Evolutionary conservation across 2,797 vertebrate species (phyloP), one percentile per base, ranked within the genome.

Genomic region (Triplophysa bombifrons): DNA sequence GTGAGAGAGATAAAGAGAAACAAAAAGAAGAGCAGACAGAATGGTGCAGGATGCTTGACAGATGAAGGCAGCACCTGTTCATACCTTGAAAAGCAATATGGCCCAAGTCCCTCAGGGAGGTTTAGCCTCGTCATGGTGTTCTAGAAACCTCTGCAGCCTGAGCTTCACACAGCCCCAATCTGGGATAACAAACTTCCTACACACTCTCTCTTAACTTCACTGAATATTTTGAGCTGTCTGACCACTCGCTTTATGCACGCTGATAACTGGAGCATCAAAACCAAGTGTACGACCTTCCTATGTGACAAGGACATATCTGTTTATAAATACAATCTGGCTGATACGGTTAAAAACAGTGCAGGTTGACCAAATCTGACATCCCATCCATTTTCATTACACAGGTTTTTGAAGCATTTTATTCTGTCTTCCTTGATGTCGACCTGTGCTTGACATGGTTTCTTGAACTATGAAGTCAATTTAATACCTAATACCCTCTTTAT

Each of bases 61-160:
- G 85, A 86, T 85, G 84, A 87, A 84, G 81, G 80, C 78, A 82
- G 80, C 87, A 88, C 84, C 86, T 88, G 88, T 85, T 88, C 82
- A 63, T 63, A 77, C 63, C 77, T 77, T 64, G 65, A 82, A 81
- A 84, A 56, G 82, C 86, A 88, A 86, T 84, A 88, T 84, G 80
- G 85, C 74, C 50, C 38, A 50, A 66, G 60, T 82, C 83, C 85
- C 84, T 17, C 50, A 79, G 82, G 82, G 85, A 87, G 78, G 78
- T 84, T 30, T 81, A 74, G 78, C 76, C 80, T 83, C 71, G 50
- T 83, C 75, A 84, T 19, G 17, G 61, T 68, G 41, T 68, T 81
- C 66, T 53, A 81, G 71, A 75, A 82, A 70, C 73, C 74, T 76
- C 25, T 34, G 50, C 53, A 72, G 81, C 78, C 79, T 69, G 64